These are phyloP conservation scores for Antheraea assamensis DNA, from an alignment of 2,888 invertebrate species.

Conservation along the genomic window DNA sequence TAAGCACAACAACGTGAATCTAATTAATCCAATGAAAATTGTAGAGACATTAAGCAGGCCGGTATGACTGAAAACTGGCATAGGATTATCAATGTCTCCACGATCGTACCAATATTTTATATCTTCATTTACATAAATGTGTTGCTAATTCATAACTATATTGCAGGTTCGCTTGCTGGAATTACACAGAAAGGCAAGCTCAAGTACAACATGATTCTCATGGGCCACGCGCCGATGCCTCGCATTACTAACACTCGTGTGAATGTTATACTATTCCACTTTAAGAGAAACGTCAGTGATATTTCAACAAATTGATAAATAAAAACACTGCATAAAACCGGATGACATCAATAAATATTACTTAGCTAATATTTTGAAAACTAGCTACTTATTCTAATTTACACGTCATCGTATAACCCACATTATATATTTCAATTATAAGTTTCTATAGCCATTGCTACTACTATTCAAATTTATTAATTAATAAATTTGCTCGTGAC, in stretches of 20 bases:
- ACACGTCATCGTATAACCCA: too few relatives aligned
- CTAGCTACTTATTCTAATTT: too few relatives aligned
- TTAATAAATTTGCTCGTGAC: too few relatives aligned
- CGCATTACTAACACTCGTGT: slow-evolving; percentile 40
- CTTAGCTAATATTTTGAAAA: too few relatives aligned
- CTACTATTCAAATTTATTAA: too few relatives aligned
- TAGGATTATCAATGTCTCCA: too few relatives aligned
- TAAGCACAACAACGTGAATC: too few relatives aligned
- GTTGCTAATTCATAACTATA: neutral
- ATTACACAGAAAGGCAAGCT: slow-evolving; percentile 25
- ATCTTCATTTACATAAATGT: neutral
- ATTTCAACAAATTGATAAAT: slow-evolving; percentile 11
- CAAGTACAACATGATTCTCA: slow-evolving; percentile 58
- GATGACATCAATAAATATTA: neutral
- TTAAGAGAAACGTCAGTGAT: slow-evolving; percentile 39
- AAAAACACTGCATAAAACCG: neutral
- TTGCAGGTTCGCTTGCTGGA: neutral
- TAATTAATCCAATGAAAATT: too few relatives aligned
- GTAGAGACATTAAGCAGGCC: too few relatives aligned
- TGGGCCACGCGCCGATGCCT: slow-evolving; percentile 60
- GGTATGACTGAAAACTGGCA: too few relatives aligned
- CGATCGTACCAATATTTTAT: neutral
- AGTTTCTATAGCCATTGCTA: too few relatives aligned
- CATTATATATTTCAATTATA: too few relatives aligned
- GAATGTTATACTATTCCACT: slow-evolving; percentile 63